Base-by-base conservation (phyloP, 1,140 invertebrate genomes). In the Bradysia coprophila region DNA sequence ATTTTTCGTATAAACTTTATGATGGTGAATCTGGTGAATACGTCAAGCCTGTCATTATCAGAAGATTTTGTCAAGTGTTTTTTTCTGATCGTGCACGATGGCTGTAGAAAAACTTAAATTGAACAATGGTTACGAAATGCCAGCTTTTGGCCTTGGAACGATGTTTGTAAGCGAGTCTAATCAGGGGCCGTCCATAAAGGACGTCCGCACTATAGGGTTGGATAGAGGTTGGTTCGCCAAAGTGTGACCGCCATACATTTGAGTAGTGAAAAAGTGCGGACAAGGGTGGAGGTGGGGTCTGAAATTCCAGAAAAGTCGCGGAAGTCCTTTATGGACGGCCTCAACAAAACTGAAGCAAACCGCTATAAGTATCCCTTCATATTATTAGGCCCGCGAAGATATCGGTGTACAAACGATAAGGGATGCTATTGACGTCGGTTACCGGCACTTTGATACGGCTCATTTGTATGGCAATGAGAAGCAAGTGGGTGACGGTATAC, bases 391-490 rank as follows among this genome's bases (percentile, higher is more conserved):
- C 0, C 60, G 67, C 40, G 60, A 71, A 20, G 72, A 69, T 32
- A 70, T 83, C 51, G 76, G 80, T 2, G 63, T 57, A 41, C 66
- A 68, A 51, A 78, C 78, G 19, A 69, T 84, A 0, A 65, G 63
- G 43, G 53, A 59, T 42, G 85, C 86, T 0, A 78, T 90, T 40
- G 69, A 78, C 45, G 55, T 67, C 45, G 86, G 86, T 9, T 91
- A 91, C 54, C 67, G 86, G 5, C 81, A 86, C 51, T 70, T 91
- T 48, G 87, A 92, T 52, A 83, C 79, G 51, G 86, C 87, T n/a
- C 70, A 66, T 40, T 67, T 73, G 47, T 91, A 90, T 58, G 66
- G 69, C 45, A 88, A 88, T 56, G 81, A 88, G 55, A 57, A 58
- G 28, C 78, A 84, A 51, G 71, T 86, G n/a, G 83, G 81, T 2